These are phyloP conservation scores for Mesaphorura yosii DNA, from an alignment of 1,140 invertebrate species.

Conservation along the genomic window DNA sequence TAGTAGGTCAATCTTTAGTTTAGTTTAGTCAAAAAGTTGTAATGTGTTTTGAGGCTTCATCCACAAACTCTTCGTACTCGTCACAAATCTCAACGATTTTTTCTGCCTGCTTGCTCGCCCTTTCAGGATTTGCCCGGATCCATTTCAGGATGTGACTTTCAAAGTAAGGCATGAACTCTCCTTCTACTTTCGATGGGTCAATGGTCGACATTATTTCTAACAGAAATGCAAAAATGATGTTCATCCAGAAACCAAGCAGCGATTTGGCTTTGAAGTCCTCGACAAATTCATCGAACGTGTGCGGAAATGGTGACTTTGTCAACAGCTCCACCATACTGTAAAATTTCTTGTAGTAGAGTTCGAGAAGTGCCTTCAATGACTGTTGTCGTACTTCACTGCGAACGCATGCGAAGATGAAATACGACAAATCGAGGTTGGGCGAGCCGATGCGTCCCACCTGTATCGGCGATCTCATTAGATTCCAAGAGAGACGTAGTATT, in stretches of 20 bases:
- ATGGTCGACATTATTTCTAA: neutral
- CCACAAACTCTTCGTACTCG: too few relatives aligned
- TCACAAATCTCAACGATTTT: neutral
- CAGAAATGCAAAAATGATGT: neutral
- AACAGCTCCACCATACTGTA: neutral
- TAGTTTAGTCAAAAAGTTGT: too few relatives aligned
- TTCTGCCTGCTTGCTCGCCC: neutral
- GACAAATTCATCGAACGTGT: neutral
- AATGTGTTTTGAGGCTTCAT: too few relatives aligned
- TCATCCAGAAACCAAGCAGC: neutral
- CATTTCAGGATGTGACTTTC: neutral
- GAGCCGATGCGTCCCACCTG: neutral
- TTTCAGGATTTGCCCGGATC: neutral
- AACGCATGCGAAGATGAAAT: neutral
- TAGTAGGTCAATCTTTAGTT: too few relatives aligned
- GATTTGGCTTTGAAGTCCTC: neutral
- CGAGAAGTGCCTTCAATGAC: neutral
- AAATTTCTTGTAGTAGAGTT: neutral
- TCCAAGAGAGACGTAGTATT: too few relatives aligned
- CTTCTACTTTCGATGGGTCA: neutral
- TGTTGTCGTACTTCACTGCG: neutral
- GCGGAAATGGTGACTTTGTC: neutral
- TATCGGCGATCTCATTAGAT: neutral
- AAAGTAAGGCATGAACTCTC: neutral
- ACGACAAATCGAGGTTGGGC: neutral